A percentile compares a stretch with the other conserved stretches of the same genome.
These are phyloP conservation scores for Drosophila phalerata DNA, from an alignment of 2,888 invertebrate species.

Conservation along the genomic window DNA sequence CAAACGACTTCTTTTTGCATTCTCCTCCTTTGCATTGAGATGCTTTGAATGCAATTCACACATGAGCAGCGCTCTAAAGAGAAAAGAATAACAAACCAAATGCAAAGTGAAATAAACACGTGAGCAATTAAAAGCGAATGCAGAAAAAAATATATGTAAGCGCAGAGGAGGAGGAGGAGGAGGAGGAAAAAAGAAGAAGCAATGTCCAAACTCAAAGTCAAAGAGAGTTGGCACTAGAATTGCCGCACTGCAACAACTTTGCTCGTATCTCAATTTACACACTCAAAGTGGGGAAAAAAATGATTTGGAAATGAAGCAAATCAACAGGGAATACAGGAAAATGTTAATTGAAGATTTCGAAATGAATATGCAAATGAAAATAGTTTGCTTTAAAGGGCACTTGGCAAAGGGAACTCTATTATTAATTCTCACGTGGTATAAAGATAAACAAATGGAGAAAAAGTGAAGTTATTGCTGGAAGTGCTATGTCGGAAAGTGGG, in stretches of 20 bases:
- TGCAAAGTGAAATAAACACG: conserved; percentile 57
- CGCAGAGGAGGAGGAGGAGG: no score
- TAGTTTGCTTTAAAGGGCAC: background rate
- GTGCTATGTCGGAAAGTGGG: background rate
- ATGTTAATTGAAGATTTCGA: conserved; percentile 19
- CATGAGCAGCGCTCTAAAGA: conserved; percentile 25
- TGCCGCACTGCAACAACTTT: conserved; percentile 25
- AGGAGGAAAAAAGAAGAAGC: background rate
- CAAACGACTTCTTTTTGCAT: background rate
- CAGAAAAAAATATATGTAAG: background rate
- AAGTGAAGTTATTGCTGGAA: background rate
- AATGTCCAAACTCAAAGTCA: conserved; percentile 48
- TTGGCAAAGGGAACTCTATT: background rate
- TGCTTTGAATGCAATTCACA: conserved; percentile 52
- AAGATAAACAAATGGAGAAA: background rate
- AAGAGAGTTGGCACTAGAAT: conserved; percentile 39
- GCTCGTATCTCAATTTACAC: conserved; percentile 37
- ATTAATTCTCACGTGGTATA: background rate
- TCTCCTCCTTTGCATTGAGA: conserved; percentile 12
- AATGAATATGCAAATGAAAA: background rate
- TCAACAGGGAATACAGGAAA: background rate
- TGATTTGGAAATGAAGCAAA: conserved; percentile 8
- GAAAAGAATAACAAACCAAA: conserved; percentile 32
- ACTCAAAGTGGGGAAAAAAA: conserved; percentile 10
- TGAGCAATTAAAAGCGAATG: conserved; percentile 61